phyloP scores from a whole-genome alignment of 1,140 invertebrate genomes.

The Aplysia californica region DNA sequence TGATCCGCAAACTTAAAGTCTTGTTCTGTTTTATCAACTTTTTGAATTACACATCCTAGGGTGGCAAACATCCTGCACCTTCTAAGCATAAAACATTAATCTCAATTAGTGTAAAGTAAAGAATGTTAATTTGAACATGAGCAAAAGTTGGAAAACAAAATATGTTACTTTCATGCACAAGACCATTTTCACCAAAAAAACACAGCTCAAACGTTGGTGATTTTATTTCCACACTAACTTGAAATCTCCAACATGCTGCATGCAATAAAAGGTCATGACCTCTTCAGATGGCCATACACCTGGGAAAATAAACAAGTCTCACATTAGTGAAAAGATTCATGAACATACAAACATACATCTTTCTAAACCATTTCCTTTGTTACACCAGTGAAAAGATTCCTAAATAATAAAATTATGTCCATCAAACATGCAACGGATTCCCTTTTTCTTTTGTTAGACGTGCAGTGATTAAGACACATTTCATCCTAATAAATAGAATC shows the following conservation, averaged over 20 bases:
- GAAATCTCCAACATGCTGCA: constrained; percentile 77
- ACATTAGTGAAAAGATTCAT: too few species aligned
- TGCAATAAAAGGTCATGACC: constrained; percentile 80
- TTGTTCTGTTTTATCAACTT: too few species aligned
- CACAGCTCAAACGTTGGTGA: background rate
- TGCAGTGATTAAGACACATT: too few species aligned
- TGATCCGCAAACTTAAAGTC: too few species aligned
- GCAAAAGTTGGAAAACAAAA: too few species aligned
- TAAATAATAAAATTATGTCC: background rate
- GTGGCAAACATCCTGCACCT: background rate
- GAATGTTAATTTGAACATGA: too few species aligned
- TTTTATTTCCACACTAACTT: constrained; percentile 47
- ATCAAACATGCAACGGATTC: background rate
- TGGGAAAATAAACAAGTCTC: constrained; percentile 44
- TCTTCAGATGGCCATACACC: constrained; percentile 90
- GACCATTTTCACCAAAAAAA: background rate
- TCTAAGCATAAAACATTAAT: background rate
- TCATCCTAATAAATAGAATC: too few species aligned
- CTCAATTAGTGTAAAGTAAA: background rate
- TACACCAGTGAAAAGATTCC: too few species aligned
- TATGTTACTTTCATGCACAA: background rate
- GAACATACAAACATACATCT: too few species aligned
- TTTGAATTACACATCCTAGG: too few species aligned
- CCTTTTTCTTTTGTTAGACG: too few species aligned
- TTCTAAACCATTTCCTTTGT: too few species aligned